Base-by-base conservation (phyloP, 2,888 invertebrate species). In the Steinernema hermaphroditum region DNA sequence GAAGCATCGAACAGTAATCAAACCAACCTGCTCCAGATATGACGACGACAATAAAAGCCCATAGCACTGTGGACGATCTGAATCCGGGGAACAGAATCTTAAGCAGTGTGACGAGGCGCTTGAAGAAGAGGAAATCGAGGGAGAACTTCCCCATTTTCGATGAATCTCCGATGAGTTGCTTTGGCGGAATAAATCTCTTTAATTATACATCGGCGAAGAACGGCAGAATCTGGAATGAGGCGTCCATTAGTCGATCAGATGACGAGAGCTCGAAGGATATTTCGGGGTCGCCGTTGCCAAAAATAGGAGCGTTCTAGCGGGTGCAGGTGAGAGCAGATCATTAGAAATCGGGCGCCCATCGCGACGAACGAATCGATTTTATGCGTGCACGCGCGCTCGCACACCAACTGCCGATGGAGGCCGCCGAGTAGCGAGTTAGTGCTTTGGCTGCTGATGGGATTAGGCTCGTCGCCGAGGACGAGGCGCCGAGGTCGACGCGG, bases 21-120 rank as follows among this genome's bases (percentile, higher is more conserved):
- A 32, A 76, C 83, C 81, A 80, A 88, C 88, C 87, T 50, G 88
- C 75, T 4, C 88, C 74, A 16, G 86, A 85, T 0, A 87, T 75
- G 49, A 80, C 72, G 2, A 89, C 81, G 0, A 88, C 85, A 22
- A 85, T 76, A 14, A 85, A 50, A 69, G 87, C 87, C 68, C 88
- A 79, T 57, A 87, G 79, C 16, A 83, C 76, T 24, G 87, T 85
- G 19, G 80, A 77, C 70, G 86, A 83, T 54, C 77, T 75, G 72
- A 83, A 82, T 62, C 85, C 79, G 9, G 89, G 88, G 77, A 88
- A 88, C 74, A 88, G 80, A 71, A 88, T 79, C 62, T 81, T 76
- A 34, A 86, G 75, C 54, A 89, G 81, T 29, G 83, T 81, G 73
- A 82, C 80, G 74, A 89, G 87, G 49, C 89, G 81, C 75, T 86